phyloP scores from a whole-genome alignment of 1,140 invertebrate genomes.

The Drosophila pectinifera region DNA sequence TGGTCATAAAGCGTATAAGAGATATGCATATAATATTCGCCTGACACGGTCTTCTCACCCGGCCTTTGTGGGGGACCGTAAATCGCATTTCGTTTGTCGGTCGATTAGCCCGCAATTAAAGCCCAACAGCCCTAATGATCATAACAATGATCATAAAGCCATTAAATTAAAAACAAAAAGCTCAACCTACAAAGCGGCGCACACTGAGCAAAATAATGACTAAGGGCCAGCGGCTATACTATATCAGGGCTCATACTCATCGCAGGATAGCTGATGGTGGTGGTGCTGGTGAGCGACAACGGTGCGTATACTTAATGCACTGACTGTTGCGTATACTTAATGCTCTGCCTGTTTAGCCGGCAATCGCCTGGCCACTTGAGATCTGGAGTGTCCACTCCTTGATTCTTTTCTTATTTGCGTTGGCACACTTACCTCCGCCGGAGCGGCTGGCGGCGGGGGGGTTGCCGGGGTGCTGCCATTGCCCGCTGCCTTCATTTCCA shows the following conservation, averaged over 20 bases:
- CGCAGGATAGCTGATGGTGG: no score
- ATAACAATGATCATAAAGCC: constrained; percentile 48
- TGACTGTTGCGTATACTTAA: constrained; percentile 13
- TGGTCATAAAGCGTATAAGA: constrained; percentile 35
- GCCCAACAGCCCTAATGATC: constrained; percentile 42
- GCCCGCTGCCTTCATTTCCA: constrained; percentile 12
- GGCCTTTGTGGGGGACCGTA: constrained; percentile 15
- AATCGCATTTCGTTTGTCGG: constrained; percentile 62
- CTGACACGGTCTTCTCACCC: constrained; percentile 19
- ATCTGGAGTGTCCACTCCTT: constrained; percentile 9
- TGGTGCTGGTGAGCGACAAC: no score
- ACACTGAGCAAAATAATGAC: constrained; percentile 5
- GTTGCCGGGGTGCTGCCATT: not conserved
- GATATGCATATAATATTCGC: constrained; percentile 43
- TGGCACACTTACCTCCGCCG: constrained; percentile 6
- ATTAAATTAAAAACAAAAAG: constrained; percentile 35
- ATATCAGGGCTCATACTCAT: not conserved
- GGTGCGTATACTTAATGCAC: constrained; percentile 20
- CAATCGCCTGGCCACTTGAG: constrained; percentile 20
- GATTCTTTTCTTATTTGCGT: constrained; percentile 1
- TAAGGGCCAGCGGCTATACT: not conserved
- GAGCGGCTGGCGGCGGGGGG: not conserved
- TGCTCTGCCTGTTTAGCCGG: not conserved
- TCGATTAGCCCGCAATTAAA: constrained; percentile 56
- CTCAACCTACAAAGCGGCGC: not conserved